Evolutionary conservation across 1,140 invertebrate genomes (phyloP).

Genomic region (Neotoxoptera formosana): DNA sequence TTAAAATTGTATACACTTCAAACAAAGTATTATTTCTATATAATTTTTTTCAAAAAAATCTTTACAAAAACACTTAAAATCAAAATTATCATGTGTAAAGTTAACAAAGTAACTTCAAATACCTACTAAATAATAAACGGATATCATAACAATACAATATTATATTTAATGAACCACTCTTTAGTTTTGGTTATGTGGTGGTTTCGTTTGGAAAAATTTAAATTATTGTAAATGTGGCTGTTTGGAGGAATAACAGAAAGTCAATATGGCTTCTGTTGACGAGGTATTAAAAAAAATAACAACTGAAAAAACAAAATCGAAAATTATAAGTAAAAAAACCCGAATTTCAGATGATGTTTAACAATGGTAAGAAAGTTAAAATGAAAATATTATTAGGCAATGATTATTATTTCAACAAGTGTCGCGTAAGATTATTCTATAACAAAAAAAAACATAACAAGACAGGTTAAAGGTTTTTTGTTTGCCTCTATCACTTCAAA

Average conservation of each 20-base stretch:
- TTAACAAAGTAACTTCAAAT: not conserved
- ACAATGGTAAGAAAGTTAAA: not conserved
- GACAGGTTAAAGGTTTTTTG: not conserved
- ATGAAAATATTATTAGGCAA: not conserved
- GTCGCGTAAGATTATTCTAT: not conserved
- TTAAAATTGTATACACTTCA: not conserved
- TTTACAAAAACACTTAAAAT: not conserved
- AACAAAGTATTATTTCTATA: not conserved
- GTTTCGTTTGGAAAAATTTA: not conserved
- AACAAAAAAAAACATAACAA: not conserved
- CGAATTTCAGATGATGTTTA: not conserved
- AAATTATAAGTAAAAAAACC: conserved; percentile 19
- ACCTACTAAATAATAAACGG: not conserved
- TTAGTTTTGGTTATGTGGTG: not conserved
- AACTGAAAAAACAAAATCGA: not conserved
- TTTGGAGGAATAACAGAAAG: not conserved
- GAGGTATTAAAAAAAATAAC: not conserved
- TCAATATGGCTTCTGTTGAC: not conserved
- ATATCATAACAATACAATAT: not conserved
- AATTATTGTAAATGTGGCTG: not conserved
- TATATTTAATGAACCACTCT: not conserved
- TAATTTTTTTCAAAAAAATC: not conserved
- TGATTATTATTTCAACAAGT: conserved; percentile 17
- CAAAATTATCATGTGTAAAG: not conserved
- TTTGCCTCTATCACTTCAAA: not conserved